Base-by-base conservation (phyloP, 1,140 invertebrate species). In the Tetramorium parvispinum region DNA sequence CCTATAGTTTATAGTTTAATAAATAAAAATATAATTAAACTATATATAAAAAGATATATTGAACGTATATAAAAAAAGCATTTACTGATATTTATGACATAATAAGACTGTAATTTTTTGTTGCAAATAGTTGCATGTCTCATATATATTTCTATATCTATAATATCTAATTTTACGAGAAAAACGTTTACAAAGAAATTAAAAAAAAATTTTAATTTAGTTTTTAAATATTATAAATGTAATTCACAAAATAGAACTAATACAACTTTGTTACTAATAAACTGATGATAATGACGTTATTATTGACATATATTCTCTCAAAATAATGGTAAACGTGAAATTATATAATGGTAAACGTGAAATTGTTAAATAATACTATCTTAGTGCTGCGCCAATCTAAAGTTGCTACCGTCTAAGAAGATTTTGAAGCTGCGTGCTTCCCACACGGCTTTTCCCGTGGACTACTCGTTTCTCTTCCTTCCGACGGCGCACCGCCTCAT, bases 361-460 rank as follows among this genome's bases (percentile, higher is more conserved):
- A 77, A 51, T 57, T 40, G 66, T 82, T 82, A 83, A 83, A 83
- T 83, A 75, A 83, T 73, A 57, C 24, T 73, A 46, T 75, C 79
- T 83, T 75, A 83, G 79, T 49, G 24, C 13, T 8, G 68, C 68
- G n/a, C 32, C 79, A 46, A 83, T 83, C 46, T 77, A 57, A 70
- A 89, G 85, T 65, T 77, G 37, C 37, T 63, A 66, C 78, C 78
- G 87, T 87, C 89, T 92, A 93, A 92, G 91, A 85, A 94, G 92
- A 94, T 93, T 93, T 89, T 85, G 82, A 92, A 89, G 88, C 90
- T 94, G 91, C 89, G 88, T 85, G 77, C 88, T 94, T 94, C 93
- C 91, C 92, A 93, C 93, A 94, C 93, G 93, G 93, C 93, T 94
- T 94, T 93, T 59, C 85, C 88, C 57, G 87, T 86, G 88, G 89